phyloP scores from a whole-genome alignment of 2,113 vertebrate species.

The Opisthocomus hoazin region DNA sequence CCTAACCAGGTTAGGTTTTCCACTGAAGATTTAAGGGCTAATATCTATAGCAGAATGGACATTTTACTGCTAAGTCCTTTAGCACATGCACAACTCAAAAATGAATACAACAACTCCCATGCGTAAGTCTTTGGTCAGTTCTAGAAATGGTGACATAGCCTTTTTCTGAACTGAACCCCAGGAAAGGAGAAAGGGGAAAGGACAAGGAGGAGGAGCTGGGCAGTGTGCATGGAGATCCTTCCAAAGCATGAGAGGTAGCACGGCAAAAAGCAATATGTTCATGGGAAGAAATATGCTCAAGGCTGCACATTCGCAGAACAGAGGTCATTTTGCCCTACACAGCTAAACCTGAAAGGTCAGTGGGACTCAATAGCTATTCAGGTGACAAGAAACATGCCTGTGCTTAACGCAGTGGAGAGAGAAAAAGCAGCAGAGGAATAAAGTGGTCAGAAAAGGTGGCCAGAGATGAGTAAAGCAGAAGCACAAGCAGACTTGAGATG shows the following conservation, averaged over 20 bases:
- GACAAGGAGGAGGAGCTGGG: fast-evolving
- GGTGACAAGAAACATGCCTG: neutral
- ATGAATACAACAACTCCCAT: neutral
- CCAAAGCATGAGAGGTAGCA: neutral
- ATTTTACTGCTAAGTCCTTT: neutral
- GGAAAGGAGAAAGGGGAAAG: neutral
- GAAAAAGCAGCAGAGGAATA: neutral
- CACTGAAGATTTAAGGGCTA: neutral
- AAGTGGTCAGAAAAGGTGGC: neutral
- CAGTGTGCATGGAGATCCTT: neutral
- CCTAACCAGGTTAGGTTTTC: neutral
- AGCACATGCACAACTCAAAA: neutral
- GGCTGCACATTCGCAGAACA: neutral
- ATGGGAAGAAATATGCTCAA: neutral
- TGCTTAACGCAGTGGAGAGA: neutral
- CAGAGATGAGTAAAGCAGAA: neutral
- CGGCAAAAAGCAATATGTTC: neutral
- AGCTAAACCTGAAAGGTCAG: neutral
- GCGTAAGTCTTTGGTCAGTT: neutral
- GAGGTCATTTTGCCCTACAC: neutral
- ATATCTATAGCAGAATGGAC: neutral
- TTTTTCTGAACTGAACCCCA: neutral
- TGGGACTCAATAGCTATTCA: neutral
- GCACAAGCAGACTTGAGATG: neutral
- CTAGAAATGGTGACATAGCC: neutral